Evolutionary conservation across 2,888 invertebrate genomes (phyloP).

Genomic region (Dynastes grantii): DNA sequence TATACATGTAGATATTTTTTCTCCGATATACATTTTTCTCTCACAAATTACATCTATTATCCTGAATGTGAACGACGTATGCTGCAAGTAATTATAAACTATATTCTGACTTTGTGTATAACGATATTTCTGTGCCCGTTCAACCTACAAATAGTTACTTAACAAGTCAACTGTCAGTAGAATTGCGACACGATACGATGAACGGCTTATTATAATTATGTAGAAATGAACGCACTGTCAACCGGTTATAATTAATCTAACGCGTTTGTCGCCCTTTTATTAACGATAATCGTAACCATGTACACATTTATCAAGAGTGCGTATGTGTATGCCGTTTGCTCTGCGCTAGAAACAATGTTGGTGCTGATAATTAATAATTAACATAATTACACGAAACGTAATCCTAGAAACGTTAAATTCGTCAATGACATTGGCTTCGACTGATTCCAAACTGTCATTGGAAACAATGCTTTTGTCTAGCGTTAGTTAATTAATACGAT

Average conservation of each 20-base stretch:
- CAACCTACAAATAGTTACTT: conserved; percentile 22
- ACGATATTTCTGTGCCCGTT: conserved; percentile 27
- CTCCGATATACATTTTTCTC: not conserved
- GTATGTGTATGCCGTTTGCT: not conserved
- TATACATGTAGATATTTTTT: conserved; percentile 20
- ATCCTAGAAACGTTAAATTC: conserved; percentile 27
- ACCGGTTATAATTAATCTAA: conserved; percentile 22
- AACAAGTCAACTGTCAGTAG: conserved; percentile 5
- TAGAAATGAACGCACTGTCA: conserved; percentile 16
- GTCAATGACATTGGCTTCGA: not conserved
- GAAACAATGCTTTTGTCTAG: not conserved
- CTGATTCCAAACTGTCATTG: not conserved
- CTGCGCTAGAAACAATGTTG: conserved; percentile 4
- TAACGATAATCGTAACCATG: not conserved
- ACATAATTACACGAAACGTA: conserved; percentile 32
- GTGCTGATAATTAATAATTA: conserved; percentile 30
- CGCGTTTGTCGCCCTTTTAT: conserved; percentile 1
- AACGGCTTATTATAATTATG: conserved; percentile 28
- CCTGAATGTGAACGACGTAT: not conserved
- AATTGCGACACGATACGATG: conserved; percentile 9
- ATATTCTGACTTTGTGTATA: conserved; percentile 14
- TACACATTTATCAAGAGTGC: not conserved
- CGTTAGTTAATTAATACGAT: not conserved
- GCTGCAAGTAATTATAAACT: conserved; percentile 24
- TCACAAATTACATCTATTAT: conserved; percentile 29